Conservation (phyloP, 2,113 vertebrate genomes). For the Tretioscincus oriximinensis region DNA sequence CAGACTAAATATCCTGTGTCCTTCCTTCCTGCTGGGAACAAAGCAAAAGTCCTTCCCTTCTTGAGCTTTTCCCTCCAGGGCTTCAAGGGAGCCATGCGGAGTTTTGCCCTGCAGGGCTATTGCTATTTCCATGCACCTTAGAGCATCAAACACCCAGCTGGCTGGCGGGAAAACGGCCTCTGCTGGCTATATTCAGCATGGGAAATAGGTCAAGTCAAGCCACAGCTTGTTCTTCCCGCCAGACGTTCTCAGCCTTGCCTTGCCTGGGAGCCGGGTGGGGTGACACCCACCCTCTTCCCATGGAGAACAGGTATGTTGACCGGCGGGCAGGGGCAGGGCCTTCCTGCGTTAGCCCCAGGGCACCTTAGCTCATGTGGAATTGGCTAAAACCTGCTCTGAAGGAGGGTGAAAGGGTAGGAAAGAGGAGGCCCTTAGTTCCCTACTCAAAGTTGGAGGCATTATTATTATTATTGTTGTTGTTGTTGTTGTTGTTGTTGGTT, state of each 20-base stretch:
- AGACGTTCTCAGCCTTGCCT: conserved; percentile 55
- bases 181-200: conserved; percentile 65
- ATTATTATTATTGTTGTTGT: too few relatives aligned
- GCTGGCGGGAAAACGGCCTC: conserved; percentile 54
- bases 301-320: conserved; percentile 35
- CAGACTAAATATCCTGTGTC: too few relatives aligned
- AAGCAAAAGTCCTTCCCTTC: not conserved
- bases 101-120: not conserved
- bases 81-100: not conserved
- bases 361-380: conserved; percentile 23
- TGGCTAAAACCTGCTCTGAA: not conserved
- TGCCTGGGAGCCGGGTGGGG: conserved; percentile 48
- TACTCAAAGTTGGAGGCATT: too few relatives aligned
- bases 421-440: not conserved
- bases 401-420: too few relatives aligned
- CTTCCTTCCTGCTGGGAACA: not conserved
- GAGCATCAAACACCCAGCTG: not conserved
- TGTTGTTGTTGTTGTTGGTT: too few relatives aligned
- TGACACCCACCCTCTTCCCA: conserved; percentile 59
- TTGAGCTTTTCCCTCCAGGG: not conserved
- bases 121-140: not conserved
- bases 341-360: not conserved
- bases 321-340: conserved; percentile 7
- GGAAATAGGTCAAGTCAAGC: conserved; percentile 65
- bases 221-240: conserved; percentile 61